Evolutionary conservation across 2,888 invertebrate genomes (phyloP).

Genomic region (Ophioninae sp.): DNA sequence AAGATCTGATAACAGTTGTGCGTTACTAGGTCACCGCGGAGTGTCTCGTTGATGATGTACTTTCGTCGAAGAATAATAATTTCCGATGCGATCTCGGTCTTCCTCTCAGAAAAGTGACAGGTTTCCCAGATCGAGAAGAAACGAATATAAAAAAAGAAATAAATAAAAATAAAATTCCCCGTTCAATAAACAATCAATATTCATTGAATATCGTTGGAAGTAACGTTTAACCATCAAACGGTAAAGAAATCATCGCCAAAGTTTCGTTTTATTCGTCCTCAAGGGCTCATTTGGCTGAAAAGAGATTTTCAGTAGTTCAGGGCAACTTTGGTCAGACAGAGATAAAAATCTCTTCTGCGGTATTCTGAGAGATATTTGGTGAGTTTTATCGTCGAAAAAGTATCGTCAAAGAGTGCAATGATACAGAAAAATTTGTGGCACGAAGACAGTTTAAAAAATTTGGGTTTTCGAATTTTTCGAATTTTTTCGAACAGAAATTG

Average conservation of each 20-base stretch:
- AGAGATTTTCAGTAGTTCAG: not conserved
- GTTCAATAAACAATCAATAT: not conserved
- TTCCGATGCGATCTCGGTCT: not conserved
- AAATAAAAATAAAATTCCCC: not conserved
- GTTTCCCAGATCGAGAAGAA: not conserved
- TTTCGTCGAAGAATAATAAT: constrained; percentile 40
- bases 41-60: constrained; percentile 25
- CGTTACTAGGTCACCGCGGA: constrained; percentile 42
- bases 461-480: too few relatives aligned
- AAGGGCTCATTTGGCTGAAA: not conserved
- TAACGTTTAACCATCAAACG: not conserved
- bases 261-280: not conserved
- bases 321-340: not conserved
- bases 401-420: too few relatives aligned
- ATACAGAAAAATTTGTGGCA: too few relatives aligned
- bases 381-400: not conserved
- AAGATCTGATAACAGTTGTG: constrained; percentile 46
- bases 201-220: not conserved
- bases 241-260: not conserved
- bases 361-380: not conserved
- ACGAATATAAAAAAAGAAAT: not conserved
- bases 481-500: too few relatives aligned
- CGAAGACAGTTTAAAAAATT: too few relatives aligned
- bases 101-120: not conserved
- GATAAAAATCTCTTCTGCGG: not conserved